Evolutionary conservation across 1,140 invertebrate genomes (phyloP), one percentile per base, ranked within the genome.

Genomic region (Thrips palmi): DNA sequence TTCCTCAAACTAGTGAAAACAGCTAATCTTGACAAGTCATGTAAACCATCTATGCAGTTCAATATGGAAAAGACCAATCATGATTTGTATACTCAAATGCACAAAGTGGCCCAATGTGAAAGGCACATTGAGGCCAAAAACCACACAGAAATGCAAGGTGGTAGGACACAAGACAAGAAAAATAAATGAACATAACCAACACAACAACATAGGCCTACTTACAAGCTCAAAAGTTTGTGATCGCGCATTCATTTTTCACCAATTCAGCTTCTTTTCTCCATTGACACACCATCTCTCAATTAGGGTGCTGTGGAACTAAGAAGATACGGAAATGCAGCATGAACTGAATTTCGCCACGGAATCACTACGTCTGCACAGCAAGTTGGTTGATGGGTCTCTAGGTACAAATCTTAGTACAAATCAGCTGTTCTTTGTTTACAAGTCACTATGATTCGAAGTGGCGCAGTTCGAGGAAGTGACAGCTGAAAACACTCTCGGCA

Each of bases 231-330:
- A 88, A 28, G 77, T 64, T 55, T 88, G 83, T 40, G 77, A 80
- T 50, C 84, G 70, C 36, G 84, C 84, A 58, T 91, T 91, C 86
- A 91, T 91, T 49, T 55, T 62, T 32, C 14, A n/a, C n/a, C n/a
- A n/a, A n/a, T n/a, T n/a, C n/a, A n/a, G n/a, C n/a, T n/a, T n/a
- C n/a, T n/a, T n/a, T n/a, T n/a, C n/a, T n/a, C n/a, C n/a, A n/a
- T n/a, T n/a, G n/a, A n/a, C n/a, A n/a, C n/a, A n/a, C n/a, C n/a
- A n/a, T n/a, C n/a, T n/a, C n/a, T n/a, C n/a, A n/a, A n/a, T n/a
- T n/a, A n/a, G n/a, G n/a, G n/a, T n/a, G n/a, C n/a, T n/a, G n/a
- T n/a, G n/a, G n/a, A n/a, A n/a, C n/a, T n/a, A n/a, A n/a, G n/a
- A n/a, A n/a, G n/a, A n/a, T n/a, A n/a, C n/a, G n/a, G n/a, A n/a